Conservation (phyloP, 1,140 invertebrate genomes). For the Nephotettix cincticeps region DNA sequence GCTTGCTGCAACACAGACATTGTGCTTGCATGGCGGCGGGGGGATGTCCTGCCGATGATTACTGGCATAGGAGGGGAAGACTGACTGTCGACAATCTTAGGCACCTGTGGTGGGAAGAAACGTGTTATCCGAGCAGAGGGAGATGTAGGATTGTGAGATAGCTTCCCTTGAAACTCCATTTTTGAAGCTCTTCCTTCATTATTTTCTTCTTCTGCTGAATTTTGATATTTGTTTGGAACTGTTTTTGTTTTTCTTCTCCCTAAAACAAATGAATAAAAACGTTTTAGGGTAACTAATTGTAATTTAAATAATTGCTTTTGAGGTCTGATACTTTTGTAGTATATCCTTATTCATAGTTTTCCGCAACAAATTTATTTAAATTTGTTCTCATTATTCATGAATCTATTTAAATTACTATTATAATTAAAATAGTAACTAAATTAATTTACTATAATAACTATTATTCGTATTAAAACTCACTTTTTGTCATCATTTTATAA, state of each 20-base stretch:
- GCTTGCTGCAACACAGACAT: slow-evolving; percentile 15
- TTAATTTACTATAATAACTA: no score
- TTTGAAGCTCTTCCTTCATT: slow-evolving; percentile 25
- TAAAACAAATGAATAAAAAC: neutral
- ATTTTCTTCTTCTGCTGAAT: neutral
- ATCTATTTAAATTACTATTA: no score
- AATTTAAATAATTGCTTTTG: no score
- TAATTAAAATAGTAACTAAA: no score
- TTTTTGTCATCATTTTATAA: no score
- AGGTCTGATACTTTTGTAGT: no score
- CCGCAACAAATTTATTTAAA: no score
- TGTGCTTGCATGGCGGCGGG: slow-evolving; percentile 14
- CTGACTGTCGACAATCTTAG: neutral
- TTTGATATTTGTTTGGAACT: neutral
- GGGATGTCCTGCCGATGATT: slow-evolving; percentile 5
- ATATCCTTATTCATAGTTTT: no score
- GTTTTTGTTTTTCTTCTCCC: slow-evolving; percentile 5
- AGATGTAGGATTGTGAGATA: slow-evolving; percentile 36
- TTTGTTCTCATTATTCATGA: no score
- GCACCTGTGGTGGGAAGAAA: slow-evolving; percentile 29
- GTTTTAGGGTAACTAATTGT: no score
- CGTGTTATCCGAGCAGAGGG: slow-evolving; percentile 30
- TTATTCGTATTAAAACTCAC: no score
- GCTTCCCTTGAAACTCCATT: slow-evolving; percentile 36
- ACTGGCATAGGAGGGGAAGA: neutral